phyloP scores from a whole-genome alignment of 30 jellyfish, hydroid and myxozoan species.

The Cassiopea xamachana region DNA sequence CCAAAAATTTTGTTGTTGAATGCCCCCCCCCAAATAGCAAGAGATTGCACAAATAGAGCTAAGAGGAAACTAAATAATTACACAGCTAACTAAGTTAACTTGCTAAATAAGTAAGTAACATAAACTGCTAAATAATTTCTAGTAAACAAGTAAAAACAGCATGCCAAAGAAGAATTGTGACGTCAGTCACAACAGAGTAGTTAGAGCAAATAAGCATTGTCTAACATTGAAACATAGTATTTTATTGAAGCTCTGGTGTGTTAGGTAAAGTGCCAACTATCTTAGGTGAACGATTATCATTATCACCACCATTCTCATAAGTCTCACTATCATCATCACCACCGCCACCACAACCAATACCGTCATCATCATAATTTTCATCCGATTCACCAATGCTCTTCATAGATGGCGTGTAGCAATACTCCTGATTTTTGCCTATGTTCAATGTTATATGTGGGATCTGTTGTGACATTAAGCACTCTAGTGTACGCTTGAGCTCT shows the following conservation, averaged over 20 bases:
- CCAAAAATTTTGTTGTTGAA: too few species aligned
- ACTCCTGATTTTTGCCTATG: neutral
- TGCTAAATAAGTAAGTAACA: too few species aligned
- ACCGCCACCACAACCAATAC: neutral
- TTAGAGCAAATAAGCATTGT: too few species aligned
- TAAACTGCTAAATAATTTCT: too few species aligned
- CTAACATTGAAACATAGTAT: neutral
- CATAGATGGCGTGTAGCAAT: neutral
- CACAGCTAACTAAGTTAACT: too few species aligned
- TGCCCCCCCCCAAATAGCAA: too few species aligned
- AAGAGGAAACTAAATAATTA: too few species aligned
- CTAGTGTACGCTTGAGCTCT: neutral
- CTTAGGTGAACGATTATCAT: neutral
- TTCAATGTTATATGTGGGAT: neutral
- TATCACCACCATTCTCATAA: too few species aligned
- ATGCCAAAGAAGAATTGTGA: too few species aligned
- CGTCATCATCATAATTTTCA: neutral
- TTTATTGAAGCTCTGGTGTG: neutral
- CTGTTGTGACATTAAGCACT: neutral
- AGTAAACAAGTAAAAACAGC: too few species aligned
- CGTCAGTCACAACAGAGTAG: too few species aligned
- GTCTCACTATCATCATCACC: neutral
- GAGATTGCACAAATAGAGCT: too few species aligned
- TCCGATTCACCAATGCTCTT: neutral
- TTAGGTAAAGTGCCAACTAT: neutral